A percentile compares a stretch with the other conserved stretches of the same genome.
These are phyloP conservation scores for Saimiri boliviensis DNA, from an alignment of 2,113 vertebrate genomes.

Conservation along the genomic window DNA sequence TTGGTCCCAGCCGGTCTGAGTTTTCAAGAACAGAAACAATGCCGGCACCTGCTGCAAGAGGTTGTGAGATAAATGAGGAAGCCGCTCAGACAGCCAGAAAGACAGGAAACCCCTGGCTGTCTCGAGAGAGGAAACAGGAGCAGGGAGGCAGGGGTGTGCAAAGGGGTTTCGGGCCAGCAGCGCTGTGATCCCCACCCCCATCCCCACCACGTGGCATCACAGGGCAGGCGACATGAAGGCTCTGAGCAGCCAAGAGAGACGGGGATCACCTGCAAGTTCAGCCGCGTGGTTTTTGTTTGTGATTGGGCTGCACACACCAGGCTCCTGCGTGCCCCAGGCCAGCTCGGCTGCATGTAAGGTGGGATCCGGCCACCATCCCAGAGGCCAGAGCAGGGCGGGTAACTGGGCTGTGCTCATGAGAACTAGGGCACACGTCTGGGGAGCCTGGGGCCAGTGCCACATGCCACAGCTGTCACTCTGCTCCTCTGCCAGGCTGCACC, in stretches of 20 bases:
- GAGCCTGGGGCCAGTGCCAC: rapidly evolving
- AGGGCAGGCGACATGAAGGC: not conserved
- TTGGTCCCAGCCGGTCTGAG: not conserved
- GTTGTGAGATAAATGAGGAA: slow-evolving; percentile 3
- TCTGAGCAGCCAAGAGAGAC: not conserved
- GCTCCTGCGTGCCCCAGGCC: not conserved
- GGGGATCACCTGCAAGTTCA: not conserved
- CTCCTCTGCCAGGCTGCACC: not conserved
- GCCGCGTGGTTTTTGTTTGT: rapidly evolving
- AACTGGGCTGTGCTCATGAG: not conserved
- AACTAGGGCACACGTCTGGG: not conserved
- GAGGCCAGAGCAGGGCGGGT: not conserved
- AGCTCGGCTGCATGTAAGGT: rapidly evolving
- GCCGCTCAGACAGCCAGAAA: not conserved
- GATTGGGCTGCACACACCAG: not conserved
- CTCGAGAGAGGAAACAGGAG: not conserved
- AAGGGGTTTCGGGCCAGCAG: not conserved
- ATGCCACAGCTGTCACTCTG: not conserved
- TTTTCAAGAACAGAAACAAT: not conserved
- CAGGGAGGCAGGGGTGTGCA: not conserved
- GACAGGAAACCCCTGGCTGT: slow-evolving; percentile 7
- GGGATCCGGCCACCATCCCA: not conserved
- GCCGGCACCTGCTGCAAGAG: slow-evolving; percentile 28
- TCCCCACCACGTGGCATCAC: not conserved
- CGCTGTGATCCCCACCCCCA: not conserved